Conservation (phyloP, 2,113 vertebrate species). For the Rhea americana region DNA sequence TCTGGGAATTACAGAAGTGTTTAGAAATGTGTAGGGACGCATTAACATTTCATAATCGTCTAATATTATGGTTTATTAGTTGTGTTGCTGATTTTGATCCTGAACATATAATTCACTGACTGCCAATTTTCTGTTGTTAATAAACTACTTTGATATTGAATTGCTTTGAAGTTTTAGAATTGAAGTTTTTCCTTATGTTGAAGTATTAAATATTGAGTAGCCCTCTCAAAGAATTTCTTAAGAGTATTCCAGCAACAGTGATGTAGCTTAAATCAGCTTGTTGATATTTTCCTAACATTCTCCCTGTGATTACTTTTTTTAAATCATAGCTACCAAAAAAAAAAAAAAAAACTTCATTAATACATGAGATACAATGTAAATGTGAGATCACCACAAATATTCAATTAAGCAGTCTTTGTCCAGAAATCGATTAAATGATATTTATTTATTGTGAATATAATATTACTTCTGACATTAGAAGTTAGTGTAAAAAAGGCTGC, state of each 20-base stretch:
- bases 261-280: neutral
- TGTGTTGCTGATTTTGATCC: neutral
- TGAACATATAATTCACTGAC: neutral
- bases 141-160: neutral
- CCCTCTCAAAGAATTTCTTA: neutral
- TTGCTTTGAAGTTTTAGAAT: constrained; percentile 18
- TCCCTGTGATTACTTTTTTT: neutral
- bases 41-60: neutral
- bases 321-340: neutral
- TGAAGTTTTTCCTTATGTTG: neutral
- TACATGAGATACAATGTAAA: neutral
- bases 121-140: neutral
- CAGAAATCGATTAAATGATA: neutral
- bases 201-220: constrained; percentile 23
- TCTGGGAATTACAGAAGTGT: neutral
- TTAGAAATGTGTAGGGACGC: neutral
- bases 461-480: neutral
- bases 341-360: neutral
- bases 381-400: neutral
- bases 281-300: neutral
- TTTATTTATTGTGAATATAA: neutral
- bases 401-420: neutral
- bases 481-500: neutral
- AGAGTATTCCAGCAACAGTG: neutral
- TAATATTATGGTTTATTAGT: neutral